phyloP scores from a whole-genome alignment of 2,888 invertebrate species.

The Nomada fabriciana region DNA sequence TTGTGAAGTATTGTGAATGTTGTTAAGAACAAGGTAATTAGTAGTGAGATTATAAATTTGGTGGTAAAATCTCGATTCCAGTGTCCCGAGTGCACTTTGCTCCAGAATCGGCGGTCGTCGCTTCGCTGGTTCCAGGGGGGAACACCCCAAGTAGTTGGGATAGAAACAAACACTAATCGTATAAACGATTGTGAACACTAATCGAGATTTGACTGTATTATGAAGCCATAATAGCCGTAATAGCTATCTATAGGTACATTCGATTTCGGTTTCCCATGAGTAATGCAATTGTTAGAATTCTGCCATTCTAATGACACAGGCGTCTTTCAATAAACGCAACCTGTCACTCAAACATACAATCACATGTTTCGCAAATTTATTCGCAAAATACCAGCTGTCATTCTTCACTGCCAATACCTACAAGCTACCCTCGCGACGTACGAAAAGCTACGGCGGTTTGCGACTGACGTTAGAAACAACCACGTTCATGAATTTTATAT shows the following conservation, averaged over 20 bases:
- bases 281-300: slow-evolving; percentile 61
- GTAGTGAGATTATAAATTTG: too few species aligned
- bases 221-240: slow-evolving; percentile 64
- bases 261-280: slow-evolving; percentile 45
- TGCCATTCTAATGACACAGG: slow-evolving; percentile 37
- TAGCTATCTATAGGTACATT: slow-evolving; percentile 57
- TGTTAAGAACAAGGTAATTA: too few species aligned
- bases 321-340: slow-evolving; percentile 24
- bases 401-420: background rate
- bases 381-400: slow-evolving; percentile 40
- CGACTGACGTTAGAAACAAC: slow-evolving; percentile 14
- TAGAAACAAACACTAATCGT: too few species aligned
- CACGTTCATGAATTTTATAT: too few species aligned
- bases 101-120: too few species aligned
- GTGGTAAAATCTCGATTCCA: too few species aligned
- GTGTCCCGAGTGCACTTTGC: too few species aligned
- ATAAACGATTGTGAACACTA: too few species aligned
- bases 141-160: too few species aligned
- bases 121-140: too few species aligned
- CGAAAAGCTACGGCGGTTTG: slow-evolving; percentile 16
- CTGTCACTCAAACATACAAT: slow-evolving; percentile 47
- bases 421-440: background rate
- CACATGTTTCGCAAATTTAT: slow-evolving; percentile 45
- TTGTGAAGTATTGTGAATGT: too few species aligned
- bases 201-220: too few species aligned